These are phyloP conservation scores for Saxidomus purpurata DNA, from an alignment of 1,140 invertebrate species.

Conservation along the genomic window DNA sequence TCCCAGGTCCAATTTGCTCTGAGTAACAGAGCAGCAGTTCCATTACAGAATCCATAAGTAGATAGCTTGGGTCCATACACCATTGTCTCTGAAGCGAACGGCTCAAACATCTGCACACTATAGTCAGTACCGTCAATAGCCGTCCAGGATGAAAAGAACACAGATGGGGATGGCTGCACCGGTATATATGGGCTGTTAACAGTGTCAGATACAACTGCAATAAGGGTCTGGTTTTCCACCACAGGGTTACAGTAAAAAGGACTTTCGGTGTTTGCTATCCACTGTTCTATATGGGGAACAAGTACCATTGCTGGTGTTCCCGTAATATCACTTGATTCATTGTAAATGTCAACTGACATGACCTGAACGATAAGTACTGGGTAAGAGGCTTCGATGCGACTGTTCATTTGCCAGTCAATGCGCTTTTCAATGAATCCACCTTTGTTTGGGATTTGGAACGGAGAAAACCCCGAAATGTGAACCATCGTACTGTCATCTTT, in stretches of 20 bases:
- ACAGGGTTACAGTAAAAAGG: not conserved
- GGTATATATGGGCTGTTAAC: not conserved
- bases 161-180: not conserved
- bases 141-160: not conserved
- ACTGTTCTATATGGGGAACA: conserved; percentile 31
- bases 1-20: conserved; percentile 8
- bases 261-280: not conserved
- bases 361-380: conserved; percentile 49
- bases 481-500: conserved; percentile 14
- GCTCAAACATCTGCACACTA: not conserved
- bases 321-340: conserved; percentile 2
- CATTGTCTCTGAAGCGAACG: not conserved
- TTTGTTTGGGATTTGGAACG: conserved; percentile 37
- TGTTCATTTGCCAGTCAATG: conserved; percentile 39
- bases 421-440: conserved; percentile 11
- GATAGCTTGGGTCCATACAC: not conserved
- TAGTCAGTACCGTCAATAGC: not conserved
- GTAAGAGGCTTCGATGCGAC: conserved; percentile 9
- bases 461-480: conserved; percentile 38
- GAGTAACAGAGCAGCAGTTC: not conserved
- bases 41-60: not conserved
- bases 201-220: not conserved
- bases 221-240: not conserved
- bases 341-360: conserved; percentile 47
- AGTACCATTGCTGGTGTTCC: conserved; percentile 45